Conservation (phyloP, 2,888 invertebrate species). For the Erebia ligea region DNA sequence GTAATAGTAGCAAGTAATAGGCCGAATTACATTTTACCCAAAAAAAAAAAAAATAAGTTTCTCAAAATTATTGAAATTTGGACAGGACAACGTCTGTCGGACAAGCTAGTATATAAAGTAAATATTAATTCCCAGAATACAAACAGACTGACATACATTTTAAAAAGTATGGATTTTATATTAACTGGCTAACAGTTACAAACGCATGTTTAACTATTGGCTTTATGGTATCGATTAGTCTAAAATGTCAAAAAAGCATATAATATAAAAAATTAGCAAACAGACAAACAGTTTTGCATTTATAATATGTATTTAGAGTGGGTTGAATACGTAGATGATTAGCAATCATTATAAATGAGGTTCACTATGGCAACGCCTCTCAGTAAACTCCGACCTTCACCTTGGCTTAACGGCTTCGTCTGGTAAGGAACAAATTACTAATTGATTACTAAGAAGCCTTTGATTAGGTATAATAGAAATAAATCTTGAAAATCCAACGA, state of each 20-base stretch:
- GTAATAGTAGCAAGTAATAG: no score
- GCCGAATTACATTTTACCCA: no score
- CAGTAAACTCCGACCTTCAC: slow-evolving; percentile 60
- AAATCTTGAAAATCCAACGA: slow-evolving; percentile 43
- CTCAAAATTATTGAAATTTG: no score
- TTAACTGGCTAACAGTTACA: no score
- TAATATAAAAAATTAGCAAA: background rate
- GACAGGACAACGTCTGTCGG: no score
- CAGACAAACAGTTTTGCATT: background rate
- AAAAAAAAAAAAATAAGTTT: no score
- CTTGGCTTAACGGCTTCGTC: slow-evolving; percentile 61
- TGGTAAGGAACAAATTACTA: slow-evolving; percentile 45
- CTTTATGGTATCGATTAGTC: no score
- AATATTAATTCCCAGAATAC: no score
- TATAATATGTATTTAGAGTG: slow-evolving; percentile 6
- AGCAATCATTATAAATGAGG: slow-evolving; percentile 48
- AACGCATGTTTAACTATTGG: no score
- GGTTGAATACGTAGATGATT: slow-evolving; percentile 58
- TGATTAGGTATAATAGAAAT: slow-evolving; percentile 37
- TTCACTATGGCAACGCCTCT: slow-evolving; percentile 59
- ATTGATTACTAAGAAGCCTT: slow-evolving; percentile 47
- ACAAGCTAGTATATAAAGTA: no score
- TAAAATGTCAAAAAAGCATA: background rate
- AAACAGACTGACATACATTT: no score
- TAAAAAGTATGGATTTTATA: no score